Base-by-base conservation (phyloP, 1,140 invertebrate genomes). In the Danaus melanippus region DNA sequence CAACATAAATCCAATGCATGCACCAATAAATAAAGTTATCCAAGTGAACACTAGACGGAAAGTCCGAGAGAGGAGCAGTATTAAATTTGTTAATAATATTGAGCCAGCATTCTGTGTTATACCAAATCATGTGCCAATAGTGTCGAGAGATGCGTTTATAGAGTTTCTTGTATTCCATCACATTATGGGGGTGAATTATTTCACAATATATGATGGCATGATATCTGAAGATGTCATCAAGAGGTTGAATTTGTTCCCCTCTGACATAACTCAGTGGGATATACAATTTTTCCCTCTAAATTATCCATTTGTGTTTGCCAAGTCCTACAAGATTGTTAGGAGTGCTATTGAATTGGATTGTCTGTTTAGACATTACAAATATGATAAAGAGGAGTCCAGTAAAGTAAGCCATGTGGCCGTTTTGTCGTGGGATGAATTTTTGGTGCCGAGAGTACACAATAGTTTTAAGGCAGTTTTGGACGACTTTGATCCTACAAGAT, bases 321-420 rank as follows among this genome's bases (percentile, higher is more conserved):
- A 80, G 55, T 86, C 84, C 11, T 88, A 88, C 64, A 67, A 74
- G 6, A 69, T 88, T 49, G 77, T 85, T 8, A 66, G 76, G 54
- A 87, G 83, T 63, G 80, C 92, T 40, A 84, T 93, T 12, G 88
- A 92, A 72, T 77, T 89, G 15, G 92, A 93, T 76, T 93, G 92
- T 71, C 61, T 91, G 2, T 90, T 92, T 48, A 71, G 87, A 60
- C 79, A 88, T 56, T 86, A 86, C 48, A 78, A 71, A 68, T 75
- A 72, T 64, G 86, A 88, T 59, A 87, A 80, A 53, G 83, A 86
- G 52, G 83, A 87, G 11, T 42, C 67, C 7, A 67, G 77, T 48
- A 86, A 85, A 71, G 88, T 87, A 8, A 89, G 86, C 60, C 90
- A 91, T 77, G 83, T 88, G 8, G 69, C 87, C 44, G 81, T 88